Evolutionary conservation across 1,140 invertebrate species (phyloP).

Genomic region (Meteorus sp.): DNA sequence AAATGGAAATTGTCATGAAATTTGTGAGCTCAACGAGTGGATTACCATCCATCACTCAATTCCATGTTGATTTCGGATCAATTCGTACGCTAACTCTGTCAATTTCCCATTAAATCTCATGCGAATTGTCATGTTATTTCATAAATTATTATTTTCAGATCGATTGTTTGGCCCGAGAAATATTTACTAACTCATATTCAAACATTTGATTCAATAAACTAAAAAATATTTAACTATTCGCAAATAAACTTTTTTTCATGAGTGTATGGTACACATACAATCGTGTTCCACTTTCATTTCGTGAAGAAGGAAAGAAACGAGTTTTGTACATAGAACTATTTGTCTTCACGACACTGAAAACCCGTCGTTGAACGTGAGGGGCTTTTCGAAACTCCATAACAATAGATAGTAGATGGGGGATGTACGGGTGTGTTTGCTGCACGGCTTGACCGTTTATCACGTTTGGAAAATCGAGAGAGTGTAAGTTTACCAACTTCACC

Average conservation of each 20-base stretch:
- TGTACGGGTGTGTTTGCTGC: too few species aligned
- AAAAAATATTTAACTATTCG: not conserved
- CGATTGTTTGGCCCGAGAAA: not conserved
- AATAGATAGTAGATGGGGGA: not conserved
- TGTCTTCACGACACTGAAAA: constrained; percentile 24
- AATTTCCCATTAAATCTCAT: too few species aligned
- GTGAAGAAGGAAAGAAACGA: not conserved
- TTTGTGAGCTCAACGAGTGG: not conserved
- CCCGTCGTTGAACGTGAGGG: constrained; percentile 18
- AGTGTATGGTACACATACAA: not conserved
- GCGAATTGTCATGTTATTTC: too few species aligned
- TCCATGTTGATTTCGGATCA: too few species aligned
- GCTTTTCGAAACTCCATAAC: not conserved
- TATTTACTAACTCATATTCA: not conserved
- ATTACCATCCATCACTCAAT: too few species aligned
- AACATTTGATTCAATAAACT: not conserved
- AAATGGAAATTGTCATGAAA: not conserved
- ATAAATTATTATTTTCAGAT: too few species aligned
- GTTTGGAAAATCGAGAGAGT: not conserved
- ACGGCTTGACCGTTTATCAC: constrained; percentile 21
- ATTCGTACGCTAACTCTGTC: too few species aligned
- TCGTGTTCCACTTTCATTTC: constrained; percentile 8
- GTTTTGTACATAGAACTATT: constrained; percentile 24
- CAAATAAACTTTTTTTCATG: constrained; percentile 5
- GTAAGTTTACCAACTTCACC: constrained; percentile 20